A percentile compares a stretch with the other conserved stretches of the same genome.
phyloP scores from a whole-genome alignment of 2,797 vertebrate species.

The Halcyon smyrnensis region DNA sequence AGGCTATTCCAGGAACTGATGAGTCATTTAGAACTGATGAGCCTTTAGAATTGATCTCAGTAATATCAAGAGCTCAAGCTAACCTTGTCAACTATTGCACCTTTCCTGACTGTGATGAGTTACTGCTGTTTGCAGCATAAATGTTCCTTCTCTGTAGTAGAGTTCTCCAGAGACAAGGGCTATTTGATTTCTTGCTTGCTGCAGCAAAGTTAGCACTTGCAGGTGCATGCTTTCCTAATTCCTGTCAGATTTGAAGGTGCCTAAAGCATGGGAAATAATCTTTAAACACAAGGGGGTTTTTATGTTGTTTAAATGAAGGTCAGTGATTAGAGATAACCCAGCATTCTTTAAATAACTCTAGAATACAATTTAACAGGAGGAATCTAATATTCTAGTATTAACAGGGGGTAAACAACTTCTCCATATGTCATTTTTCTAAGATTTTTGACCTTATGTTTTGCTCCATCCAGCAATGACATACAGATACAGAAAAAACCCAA shows the following conservation, averaged over 20 bases:
- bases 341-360: not conserved
- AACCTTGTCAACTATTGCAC: not conserved
- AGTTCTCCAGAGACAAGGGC: not conserved
- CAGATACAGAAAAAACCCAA: not conserved
- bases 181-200: not conserved
- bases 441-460: not conserved
- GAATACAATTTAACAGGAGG: not conserved
- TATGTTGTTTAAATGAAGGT: not conserved
- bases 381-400: not conserved
- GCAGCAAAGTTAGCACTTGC: not conserved
- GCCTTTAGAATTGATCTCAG: not conserved
- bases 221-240: not conserved
- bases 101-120: not conserved
- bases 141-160: not conserved
- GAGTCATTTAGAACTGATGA: not conserved
- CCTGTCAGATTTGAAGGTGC: not conserved
- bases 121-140: not conserved
- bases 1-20: not conserved
- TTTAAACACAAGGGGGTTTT: not conserved
- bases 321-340: not conserved
- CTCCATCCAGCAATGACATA: not conserved
- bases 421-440: not conserved
- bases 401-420: not conserved
- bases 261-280: not conserved
- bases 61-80: not conserved